phyloP scores from a whole-genome alignment of 2,888 invertebrate species.

The Acanthosepion pharaonis region DNA sequence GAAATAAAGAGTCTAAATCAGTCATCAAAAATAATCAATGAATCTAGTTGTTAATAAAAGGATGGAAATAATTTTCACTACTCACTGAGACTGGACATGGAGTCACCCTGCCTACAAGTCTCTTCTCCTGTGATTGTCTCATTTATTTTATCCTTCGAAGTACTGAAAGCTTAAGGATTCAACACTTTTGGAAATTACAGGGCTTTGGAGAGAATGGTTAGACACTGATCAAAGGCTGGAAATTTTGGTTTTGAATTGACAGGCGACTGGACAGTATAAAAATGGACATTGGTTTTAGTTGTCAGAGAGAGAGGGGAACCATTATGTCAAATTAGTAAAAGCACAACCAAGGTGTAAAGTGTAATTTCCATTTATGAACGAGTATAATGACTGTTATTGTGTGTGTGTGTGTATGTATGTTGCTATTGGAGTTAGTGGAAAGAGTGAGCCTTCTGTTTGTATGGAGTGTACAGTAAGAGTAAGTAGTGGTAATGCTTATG shows the following conservation, averaged over 20 bases:
- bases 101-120: background rate
- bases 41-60: background rate
- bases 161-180: background rate
- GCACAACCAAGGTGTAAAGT: background rate
- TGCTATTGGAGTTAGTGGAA: no score
- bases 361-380: background rate
- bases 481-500: no score
- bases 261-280: background rate
- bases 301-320: background rate
- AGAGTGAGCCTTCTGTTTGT: no score
- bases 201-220: background rate
- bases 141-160: background rate
- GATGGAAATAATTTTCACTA: background rate
- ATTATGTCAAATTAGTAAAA: background rate
- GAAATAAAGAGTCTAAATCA: no score
- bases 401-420: no score
- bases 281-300: background rate
- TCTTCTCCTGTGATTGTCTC: background rate
- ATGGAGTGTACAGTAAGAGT: no score
- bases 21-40: no score
- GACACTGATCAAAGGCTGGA: background rate
- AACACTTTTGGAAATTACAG: background rate
- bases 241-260: background rate
- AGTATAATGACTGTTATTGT: no score
- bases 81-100: background rate